A percentile compares a stretch with the other conserved stretches of the same genome.
phyloP scores from a whole-genome alignment of 2,888 invertebrate species.

The Drosophila testacea region DNA sequence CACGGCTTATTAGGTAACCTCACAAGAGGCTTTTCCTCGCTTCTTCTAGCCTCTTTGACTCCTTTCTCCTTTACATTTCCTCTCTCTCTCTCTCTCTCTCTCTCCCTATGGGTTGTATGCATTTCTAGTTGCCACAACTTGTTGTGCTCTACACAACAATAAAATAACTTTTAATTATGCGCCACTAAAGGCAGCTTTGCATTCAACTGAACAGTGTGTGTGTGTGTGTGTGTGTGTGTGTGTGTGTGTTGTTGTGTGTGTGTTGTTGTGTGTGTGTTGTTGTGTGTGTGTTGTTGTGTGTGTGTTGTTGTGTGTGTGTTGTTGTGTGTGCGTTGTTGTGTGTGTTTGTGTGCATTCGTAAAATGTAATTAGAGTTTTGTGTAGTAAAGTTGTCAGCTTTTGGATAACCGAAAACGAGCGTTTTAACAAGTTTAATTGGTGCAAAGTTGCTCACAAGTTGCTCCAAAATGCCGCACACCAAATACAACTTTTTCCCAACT shows the following conservation, averaged over 20 bases:
- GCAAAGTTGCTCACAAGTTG: conserved; percentile 79
- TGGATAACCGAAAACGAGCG: conserved; percentile 81
- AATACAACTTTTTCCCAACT: conserved; percentile 57
- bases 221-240: conserved; percentile 6
- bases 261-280: background rate
- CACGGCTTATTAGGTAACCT: conserved; percentile 42
- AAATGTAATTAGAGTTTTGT: conserved; percentile 81
- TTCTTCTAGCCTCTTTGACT: background rate
- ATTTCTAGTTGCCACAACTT: conserved; percentile 45
- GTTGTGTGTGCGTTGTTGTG: conserved; percentile 7
- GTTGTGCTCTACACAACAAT: conserved; percentile 63
- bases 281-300: conserved; percentile 20
- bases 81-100: background rate
- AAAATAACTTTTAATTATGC: conserved; percentile 81
- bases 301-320: too few relatives aligned
- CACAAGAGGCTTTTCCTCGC: conserved; percentile 1
- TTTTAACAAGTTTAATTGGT: conserved; percentile 82
- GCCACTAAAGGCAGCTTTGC: conserved; percentile 63
- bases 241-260: background rate
- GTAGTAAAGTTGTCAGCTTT: conserved; percentile 78
- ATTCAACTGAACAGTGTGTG: conserved; percentile 16
- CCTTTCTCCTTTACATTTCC: too few relatives aligned
- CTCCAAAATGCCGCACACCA: conserved; percentile 52
- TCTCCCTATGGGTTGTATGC: conserved; percentile 7
- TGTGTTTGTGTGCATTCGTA: conserved; percentile 51